A percentile compares a stretch with the other conserved stretches of the same genome.
phyloP scores from a whole-genome alignment of 2,797 vertebrate genomes.

The Oryzias dopingdopingensis region DNA sequence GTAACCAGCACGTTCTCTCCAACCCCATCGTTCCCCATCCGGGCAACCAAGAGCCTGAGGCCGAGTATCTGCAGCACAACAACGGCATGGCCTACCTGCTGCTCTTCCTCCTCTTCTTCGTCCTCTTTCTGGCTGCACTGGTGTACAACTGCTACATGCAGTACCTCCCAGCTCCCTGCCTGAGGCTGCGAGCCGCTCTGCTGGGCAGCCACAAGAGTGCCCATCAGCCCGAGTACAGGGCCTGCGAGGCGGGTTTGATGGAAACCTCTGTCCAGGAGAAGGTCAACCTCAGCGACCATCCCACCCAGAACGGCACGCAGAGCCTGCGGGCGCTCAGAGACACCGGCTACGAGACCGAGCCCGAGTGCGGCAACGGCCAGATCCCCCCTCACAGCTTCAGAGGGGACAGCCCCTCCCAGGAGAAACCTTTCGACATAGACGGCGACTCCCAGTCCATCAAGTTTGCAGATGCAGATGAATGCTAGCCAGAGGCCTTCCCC shows the following conservation, averaged over 20 bases:
- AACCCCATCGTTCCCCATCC: conserved; percentile 70
- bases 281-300: conserved; percentile 71
- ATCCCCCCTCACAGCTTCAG: conserved; percentile 74
- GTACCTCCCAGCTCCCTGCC: conserved; percentile 88
- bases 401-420: conserved; percentile 72
- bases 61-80: conserved; percentile 85
- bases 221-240: conserved; percentile 78
- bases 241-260: conserved; percentile 88
- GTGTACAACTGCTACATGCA: conserved; percentile 96
- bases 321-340: conserved; percentile 83
- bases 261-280: conserved; percentile 80
- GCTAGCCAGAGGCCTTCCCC: conserved; percentile 24
- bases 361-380: conserved; percentile 85
- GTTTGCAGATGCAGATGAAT: conserved; percentile 86
- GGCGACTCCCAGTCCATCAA: conserved; percentile 88
- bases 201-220: conserved; percentile 85
- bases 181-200: conserved; percentile 83
- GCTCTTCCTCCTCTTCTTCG: conserved; percentile 89
- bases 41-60: conserved; percentile 75
- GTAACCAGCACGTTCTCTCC: conserved; percentile 68
- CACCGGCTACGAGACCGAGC: conserved; percentile 93
- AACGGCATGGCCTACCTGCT: conserved; percentile 84
- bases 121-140: conserved; percentile 86
- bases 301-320: conserved; percentile 80
- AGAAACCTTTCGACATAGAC: conserved; percentile 90